Conservation (phyloP, 2,113 vertebrate genomes). For the Poecilia latipinna region DNA sequence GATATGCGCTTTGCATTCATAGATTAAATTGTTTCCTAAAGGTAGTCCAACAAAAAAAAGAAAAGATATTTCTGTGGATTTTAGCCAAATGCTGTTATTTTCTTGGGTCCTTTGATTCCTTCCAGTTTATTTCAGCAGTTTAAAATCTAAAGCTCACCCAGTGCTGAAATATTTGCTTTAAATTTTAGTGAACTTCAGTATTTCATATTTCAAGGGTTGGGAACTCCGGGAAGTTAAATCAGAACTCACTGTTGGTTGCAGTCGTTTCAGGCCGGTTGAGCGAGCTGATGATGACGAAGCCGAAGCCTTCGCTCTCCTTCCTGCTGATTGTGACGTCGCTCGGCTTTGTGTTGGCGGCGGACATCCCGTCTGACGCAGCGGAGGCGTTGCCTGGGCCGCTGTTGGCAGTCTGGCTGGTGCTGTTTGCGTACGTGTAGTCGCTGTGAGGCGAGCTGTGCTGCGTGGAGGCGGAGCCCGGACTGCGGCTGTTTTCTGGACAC, state of each 20-base stretch:
- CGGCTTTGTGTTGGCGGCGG: conserved; percentile 84
- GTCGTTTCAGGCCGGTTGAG: conserved; percentile 92
- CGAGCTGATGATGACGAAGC: conserved; percentile 98
- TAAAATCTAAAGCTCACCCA: no score
- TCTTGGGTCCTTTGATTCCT: no score
- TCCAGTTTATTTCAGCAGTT: no score
- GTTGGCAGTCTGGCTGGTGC: conserved; percentile 63
- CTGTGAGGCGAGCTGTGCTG: conserved; percentile 98
- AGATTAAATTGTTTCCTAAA: no score
- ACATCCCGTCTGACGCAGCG: conserved; percentile 78
- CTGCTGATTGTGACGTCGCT: conserved; percentile 93
- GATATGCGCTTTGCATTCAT: no score
- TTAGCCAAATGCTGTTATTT: no score
- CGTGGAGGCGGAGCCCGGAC: conserved; percentile 91
- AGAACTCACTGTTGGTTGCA: conserved; percentile 86
- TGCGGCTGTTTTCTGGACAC: conserved; percentile 94
- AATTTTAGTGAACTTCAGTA: no score
- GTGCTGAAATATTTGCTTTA: no score
- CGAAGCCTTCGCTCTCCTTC: conserved; percentile 97
- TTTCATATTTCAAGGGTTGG: no score
- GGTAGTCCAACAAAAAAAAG: no score
- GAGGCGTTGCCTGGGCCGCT: conserved; percentile 21
- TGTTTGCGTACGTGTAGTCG: conserved; percentile 88
- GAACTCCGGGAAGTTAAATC: no score
- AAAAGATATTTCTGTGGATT: no score